Evolutionary conservation across 2,113 vertebrate species (phyloP).

Genomic region (Tachuris rubrigastra): DNA sequence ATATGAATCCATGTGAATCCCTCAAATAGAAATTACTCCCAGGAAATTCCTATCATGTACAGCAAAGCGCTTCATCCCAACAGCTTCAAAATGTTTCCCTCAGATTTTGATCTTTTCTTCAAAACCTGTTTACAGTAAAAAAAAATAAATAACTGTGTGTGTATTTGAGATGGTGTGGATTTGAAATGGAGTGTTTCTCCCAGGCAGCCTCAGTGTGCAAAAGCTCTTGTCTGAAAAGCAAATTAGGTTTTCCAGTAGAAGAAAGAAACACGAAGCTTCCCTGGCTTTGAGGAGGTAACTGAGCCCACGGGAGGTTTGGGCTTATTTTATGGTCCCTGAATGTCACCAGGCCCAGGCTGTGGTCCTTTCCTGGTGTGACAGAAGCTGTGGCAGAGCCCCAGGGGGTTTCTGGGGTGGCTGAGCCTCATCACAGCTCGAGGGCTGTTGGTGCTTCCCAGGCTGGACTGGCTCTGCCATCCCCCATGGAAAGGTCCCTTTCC

Average conservation of each 20-base stretch:
- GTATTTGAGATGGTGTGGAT: not conserved
- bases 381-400: not conserved
- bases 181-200: not conserved
- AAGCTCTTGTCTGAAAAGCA: not conserved
- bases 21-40: not conserved
- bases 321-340: not conserved
- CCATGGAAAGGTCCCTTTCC: not conserved
- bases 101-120: constrained; percentile 62
- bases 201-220: not conserved
- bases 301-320: accelerated
- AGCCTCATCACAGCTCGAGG: accelerated
- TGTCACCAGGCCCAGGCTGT: accelerated
- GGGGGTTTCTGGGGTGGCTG: too few relatives aligned
- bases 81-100: constrained; percentile 27
- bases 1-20: constrained; percentile 26
- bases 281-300: not conserved
- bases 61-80: not conserved
- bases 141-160: not conserved
- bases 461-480: not conserved
- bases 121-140: constrained; percentile 40
- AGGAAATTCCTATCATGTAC: constrained; percentile 31
- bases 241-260: not conserved
- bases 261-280: not conserved
- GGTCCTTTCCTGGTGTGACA: accelerated
- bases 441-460: not conserved